Evolutionary conservation across 1,140 invertebrate species (phyloP).

Genomic region (Sycophila sp.): DNA sequence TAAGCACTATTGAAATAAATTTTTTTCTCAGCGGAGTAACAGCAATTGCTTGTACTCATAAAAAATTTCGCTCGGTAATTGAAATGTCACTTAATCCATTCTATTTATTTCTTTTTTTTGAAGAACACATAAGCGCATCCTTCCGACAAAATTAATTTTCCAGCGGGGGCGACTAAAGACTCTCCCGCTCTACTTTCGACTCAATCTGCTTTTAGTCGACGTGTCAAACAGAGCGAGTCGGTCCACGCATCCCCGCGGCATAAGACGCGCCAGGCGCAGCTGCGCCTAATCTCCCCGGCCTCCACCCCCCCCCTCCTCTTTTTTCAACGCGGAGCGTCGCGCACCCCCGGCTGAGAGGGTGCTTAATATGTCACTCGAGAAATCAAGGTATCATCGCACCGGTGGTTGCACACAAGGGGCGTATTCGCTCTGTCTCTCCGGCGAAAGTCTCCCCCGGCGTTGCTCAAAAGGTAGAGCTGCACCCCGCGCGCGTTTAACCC

Average conservation of each 20-base stretch:
- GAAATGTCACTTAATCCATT: no score
- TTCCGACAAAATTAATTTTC: slow-evolving; percentile 28
- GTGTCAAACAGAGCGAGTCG: slow-evolving; percentile 33
- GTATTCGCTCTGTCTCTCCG: no score
- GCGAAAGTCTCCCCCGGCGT: neutral
- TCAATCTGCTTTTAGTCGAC: slow-evolving; percentile 28
- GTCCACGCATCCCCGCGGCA: neutral
- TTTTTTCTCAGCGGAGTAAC: no score
- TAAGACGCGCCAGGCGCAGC: slow-evolving; percentile 22
- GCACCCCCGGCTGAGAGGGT: slow-evolving; percentile 47
- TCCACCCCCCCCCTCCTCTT: slow-evolving; percentile 27
- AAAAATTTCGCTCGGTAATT: no score
- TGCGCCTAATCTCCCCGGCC: slow-evolving; percentile 29
- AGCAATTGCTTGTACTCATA: no score
- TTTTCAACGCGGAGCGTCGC: slow-evolving; percentile 22
- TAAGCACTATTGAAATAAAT: no score
- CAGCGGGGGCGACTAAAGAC: no score
- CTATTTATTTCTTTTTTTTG: no score
- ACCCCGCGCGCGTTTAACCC: slow-evolving; percentile 6
- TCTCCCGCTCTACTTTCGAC: no score
- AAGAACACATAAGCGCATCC: no score
- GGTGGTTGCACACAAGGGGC: slow-evolving; percentile 64
- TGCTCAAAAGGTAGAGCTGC: slow-evolving; percentile 1
- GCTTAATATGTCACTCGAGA: slow-evolving; percentile 63
- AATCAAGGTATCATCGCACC: slow-evolving; percentile 67